Evolutionary conservation across 64 coral and sea anemone species (phyloP), one percentile per base, ranked within the genome.

Genomic region (Dendrophyllia cribrosa): DNA sequence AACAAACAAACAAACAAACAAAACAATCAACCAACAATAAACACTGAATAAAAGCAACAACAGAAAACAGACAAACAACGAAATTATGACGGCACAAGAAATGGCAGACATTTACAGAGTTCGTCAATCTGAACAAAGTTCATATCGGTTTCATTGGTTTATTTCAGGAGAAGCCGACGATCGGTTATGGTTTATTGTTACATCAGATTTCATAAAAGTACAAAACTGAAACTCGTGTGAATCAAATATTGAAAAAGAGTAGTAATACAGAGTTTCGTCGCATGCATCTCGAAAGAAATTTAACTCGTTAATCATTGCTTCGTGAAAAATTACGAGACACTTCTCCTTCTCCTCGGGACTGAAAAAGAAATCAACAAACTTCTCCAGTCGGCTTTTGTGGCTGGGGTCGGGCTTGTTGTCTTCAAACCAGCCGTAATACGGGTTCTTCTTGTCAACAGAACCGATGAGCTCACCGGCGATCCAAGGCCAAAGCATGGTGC

Each of bases 201-300:
- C 12, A 12, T 56, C 12, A 9, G 53, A 56, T 56, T 56, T 56
- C 3, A 56, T 6, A 56, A 56, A 56, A 56, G 5, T 12, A 56
- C 7, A 3, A 7, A 12, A 56, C 53, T 56, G 53, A 56, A 12
- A 7, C 12, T 9, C 53, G 12, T 56, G 53, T 9, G 53, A 75
- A 46, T 75, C 46, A 84, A 15, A 84, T 43, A 66, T 67, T 84
- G 46, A 84, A 83, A 51, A 90, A 10, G 70, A 66, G 53, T 93
- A 77, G 48, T 87, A 72, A 56, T 63, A 72, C 21, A 85, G 74
- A 44, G 71, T 72, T 77, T 93, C 56, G 24, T 85, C 83, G 16
- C 91, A 93, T 6, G 91, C 91, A n/a, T 73, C 43, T 0, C 91
- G 91, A 55, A 93, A 93, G 43, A 93, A 93, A 93, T 93, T 87